Conservation (phyloP, 2,797 vertebrate species). For the Coreius guichenoti region DNA sequence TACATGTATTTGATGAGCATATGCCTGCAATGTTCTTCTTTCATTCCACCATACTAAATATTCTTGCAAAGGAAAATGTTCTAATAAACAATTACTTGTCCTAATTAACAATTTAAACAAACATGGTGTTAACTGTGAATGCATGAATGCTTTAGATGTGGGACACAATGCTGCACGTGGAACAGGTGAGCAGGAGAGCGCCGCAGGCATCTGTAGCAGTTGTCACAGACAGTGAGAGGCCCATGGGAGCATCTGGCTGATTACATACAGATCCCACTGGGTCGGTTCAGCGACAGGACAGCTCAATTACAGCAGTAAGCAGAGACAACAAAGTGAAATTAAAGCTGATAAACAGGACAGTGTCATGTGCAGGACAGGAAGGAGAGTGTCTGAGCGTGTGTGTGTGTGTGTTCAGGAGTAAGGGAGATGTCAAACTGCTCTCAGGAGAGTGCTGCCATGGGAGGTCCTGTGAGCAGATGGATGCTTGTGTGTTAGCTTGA, state of each 20-base stretch:
- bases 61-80: not conserved
- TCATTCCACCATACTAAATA: not conserved
- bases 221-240: constrained; percentile 68
- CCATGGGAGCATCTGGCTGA: constrained; percentile 67
- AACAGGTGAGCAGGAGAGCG: constrained; percentile 35
- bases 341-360: constrained; percentile 45
- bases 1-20: not conserved
- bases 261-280: constrained; percentile 52
- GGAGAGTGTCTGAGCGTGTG: constrained; percentile 16
- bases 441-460: constrained; percentile 22
- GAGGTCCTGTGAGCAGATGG: constrained; percentile 41
- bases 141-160: constrained; percentile 27
- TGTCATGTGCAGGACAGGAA: constrained; percentile 43
- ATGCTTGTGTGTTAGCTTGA: constrained; percentile 24
- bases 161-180: not conserved
- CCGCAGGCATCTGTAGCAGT: constrained; percentile 70
- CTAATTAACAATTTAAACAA: constrained; percentile 31
- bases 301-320: constrained; percentile 55
- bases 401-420: constrained; percentile 18
- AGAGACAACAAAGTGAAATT: constrained; percentile 51
- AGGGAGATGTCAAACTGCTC: constrained; percentile 29
- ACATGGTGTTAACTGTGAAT: constrained; percentile 35
- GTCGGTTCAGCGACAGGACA: constrained; percentile 59
- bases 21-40: not conserved
- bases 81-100: not conserved